phyloP scores from a whole-genome alignment of 2,797 vertebrate genomes.

The Sebastes trivittatus region DNA sequence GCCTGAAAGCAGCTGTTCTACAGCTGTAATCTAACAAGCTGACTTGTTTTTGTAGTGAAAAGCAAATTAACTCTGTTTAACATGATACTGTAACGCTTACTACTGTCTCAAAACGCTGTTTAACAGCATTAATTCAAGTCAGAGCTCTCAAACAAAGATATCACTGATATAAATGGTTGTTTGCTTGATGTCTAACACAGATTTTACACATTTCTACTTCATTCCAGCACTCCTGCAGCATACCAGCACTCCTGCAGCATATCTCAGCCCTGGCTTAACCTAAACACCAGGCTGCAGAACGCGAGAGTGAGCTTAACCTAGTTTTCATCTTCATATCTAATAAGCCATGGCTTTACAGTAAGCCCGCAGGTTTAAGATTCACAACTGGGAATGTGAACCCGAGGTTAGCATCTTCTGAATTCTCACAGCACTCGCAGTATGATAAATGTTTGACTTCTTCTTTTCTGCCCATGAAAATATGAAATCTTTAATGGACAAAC shows the following conservation, averaged over 20 bases:
- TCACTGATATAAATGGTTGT: not conserved
- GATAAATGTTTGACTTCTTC: not conserved
- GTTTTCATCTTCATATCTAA: not conserved
- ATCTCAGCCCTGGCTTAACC: not conserved
- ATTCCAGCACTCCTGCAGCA: not conserved
- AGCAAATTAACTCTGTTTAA: slow-evolving; percentile 53
- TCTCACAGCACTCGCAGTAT: not conserved
- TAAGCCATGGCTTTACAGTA: not conserved
- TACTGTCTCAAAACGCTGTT: slow-evolving; percentile 14
- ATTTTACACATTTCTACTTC: not conserved
- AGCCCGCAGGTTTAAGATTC: not conserved
- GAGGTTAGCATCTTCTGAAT: not conserved
- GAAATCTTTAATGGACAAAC: not conserved
- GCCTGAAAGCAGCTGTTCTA: slow-evolving; percentile 63
- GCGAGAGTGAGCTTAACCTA: not conserved
- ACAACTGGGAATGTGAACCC: not conserved
- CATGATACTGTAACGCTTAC: slow-evolving; percentile 28
- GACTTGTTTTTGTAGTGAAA: slow-evolving; percentile 47
- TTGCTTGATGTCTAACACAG: not conserved
- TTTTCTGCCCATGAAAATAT: not conserved
- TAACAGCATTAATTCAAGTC: not conserved
- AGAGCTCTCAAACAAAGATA: not conserved
- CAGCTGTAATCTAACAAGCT: slow-evolving; percentile 56
- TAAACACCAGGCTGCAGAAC: not conserved
- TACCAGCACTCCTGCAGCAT: not conserved